Conservation (phyloP, 2,113 vertebrate species). For the Engystomops pustulosus region DNA sequence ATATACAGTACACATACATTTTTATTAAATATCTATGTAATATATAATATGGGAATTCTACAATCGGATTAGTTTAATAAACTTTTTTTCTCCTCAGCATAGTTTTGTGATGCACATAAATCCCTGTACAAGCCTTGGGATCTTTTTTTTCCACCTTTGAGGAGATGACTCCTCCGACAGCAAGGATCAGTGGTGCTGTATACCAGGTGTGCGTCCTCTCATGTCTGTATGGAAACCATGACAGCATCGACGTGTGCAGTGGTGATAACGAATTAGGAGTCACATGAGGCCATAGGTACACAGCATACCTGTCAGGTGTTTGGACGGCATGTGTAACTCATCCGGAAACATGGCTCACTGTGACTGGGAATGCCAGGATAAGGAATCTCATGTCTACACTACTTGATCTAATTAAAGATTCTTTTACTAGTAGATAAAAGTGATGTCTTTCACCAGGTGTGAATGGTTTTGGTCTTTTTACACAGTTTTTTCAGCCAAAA, state of each 20-base stretch:
- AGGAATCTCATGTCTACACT: background rate
- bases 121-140: background rate
- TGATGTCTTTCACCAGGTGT: too few relatives aligned
- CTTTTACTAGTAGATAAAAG: background rate
- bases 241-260: background rate
- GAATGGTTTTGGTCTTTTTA: too few relatives aligned
- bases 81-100: too few relatives aligned
- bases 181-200: background rate
- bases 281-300: background rate
- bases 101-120: background rate
- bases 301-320: background rate
- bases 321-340: background rate
- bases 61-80: too few relatives aligned
- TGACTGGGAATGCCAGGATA: too few relatives aligned
- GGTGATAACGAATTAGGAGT: background rate
- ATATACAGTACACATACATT: too few relatives aligned
- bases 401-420: background rate
- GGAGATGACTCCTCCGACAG: background rate
- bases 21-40: too few relatives aligned
- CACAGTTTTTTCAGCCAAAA: too few relatives aligned
- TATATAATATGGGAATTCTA: too few relatives aligned
- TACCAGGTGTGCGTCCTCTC: background rate
- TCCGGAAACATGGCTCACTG: background rate
- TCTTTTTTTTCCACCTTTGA: background rate
- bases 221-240: slow-evolving; percentile 9